A percentile compares a stretch with the other conserved stretches of the same genome.
Evolutionary conservation across 2,888 invertebrate genomes (phyloP).

Genomic region (Oscheius sp.): DNA sequence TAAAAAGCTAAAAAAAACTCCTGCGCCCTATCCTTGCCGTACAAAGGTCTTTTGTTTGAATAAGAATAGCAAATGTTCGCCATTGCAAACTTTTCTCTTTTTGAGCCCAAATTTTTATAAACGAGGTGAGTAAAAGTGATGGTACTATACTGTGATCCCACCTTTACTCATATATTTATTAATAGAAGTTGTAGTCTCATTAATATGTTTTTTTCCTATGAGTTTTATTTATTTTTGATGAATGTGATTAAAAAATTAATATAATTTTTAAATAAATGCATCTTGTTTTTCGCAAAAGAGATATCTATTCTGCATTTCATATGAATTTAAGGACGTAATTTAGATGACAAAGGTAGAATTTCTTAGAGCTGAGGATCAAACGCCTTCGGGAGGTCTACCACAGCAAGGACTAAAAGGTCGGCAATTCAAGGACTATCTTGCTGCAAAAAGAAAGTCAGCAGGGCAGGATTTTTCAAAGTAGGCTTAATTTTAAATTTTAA

Average conservation of each 20-base stretch:
- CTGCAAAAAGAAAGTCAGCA: background rate
- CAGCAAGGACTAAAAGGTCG: background rate
- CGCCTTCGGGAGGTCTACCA: background rate
- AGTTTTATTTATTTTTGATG: slow-evolving; percentile 11
- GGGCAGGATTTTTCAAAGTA: background rate
- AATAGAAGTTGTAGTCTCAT: background rate
- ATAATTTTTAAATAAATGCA: no score
- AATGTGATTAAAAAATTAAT: slow-evolving; percentile 6
- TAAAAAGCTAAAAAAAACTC: background rate
- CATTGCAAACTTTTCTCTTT: slow-evolving; percentile 9
- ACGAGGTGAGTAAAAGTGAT: background rate
- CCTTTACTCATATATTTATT: slow-evolving; percentile 7
- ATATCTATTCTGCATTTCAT: no score
- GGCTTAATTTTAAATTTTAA: background rate
- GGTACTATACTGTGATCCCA: slow-evolving; percentile 15
- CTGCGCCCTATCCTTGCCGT: slow-evolving; percentile 11
- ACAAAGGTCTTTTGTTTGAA: no score
- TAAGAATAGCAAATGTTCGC: no score
- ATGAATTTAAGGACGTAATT: background rate
- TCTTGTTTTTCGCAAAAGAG: no score
- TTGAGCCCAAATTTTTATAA: background rate
- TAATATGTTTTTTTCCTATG: background rate
- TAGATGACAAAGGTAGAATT: background rate
- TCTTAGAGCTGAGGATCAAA: slow-evolving; percentile 7
- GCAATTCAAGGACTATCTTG: background rate